These are phyloP conservation scores for Ivindomyrus marchei DNA, from an alignment of 2,113 vertebrate species.

Conservation along the genomic window DNA sequence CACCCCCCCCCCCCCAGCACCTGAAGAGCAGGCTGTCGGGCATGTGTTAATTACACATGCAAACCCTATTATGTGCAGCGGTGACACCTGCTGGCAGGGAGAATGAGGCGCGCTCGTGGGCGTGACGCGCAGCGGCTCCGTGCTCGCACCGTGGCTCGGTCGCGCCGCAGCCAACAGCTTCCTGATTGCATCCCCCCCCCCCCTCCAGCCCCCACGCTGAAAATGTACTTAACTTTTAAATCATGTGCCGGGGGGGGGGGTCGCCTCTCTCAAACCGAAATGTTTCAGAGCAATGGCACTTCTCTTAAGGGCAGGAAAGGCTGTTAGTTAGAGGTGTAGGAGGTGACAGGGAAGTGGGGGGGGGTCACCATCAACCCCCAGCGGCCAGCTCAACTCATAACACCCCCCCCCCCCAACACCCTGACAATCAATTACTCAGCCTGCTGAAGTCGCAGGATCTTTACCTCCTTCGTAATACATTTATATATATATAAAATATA, in stretches of 20 bases:
- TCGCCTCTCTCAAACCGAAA: conserved; percentile 61
- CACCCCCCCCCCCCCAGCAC: conserved; percentile 58
- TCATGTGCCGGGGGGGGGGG: conserved; percentile 59
- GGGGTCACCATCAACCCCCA: conserved; percentile 19
- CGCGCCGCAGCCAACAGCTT: conserved; percentile 68
- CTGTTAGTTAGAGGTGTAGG: conserved; percentile 36
- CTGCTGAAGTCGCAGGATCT: not conserved
- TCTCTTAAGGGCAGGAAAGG: conserved; percentile 53
- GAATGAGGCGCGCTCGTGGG: conserved; percentile 77
- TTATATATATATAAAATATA: not conserved
- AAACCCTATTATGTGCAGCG: conserved; percentile 85
- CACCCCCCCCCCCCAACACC: not conserved
- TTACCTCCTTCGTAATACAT: not conserved
- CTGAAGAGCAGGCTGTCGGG: conserved; percentile 64
- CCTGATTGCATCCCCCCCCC: conserved; percentile 63
- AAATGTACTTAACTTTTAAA: conserved; percentile 72
- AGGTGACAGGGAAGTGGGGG: conserved; percentile 29
- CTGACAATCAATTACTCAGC: conserved; percentile 6
- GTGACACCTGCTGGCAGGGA: conserved; percentile 88
- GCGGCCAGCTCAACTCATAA: not conserved
- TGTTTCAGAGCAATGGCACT: conserved; percentile 56
- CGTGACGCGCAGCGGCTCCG: conserved; percentile 46
- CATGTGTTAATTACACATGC: conserved; percentile 92
- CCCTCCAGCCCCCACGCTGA: conserved; percentile 37
- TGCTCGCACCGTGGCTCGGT: conserved; percentile 67